Evolutionary conservation across 2,113 vertebrate species (phyloP).

Genomic region (Anoura caudifer): DNA sequence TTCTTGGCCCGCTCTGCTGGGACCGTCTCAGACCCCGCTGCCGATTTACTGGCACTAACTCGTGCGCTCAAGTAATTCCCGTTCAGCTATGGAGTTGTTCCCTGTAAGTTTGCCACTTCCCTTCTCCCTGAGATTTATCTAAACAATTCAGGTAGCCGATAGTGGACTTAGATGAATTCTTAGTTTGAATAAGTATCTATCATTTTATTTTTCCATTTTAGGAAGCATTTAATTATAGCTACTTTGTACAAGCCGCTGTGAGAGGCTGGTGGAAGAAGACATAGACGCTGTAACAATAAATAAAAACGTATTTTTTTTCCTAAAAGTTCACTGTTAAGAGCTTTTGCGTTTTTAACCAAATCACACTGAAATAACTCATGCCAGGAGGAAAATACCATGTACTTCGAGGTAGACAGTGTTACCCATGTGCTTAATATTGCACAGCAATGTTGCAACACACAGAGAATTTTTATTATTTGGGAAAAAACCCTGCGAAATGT

Average conservation of each 20-base stretch:
- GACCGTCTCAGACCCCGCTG: background rate
- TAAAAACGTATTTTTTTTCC: background rate
- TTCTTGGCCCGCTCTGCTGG: background rate
- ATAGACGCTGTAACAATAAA: background rate
- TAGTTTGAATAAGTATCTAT: background rate
- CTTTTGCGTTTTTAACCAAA: background rate
- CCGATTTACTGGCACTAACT: background rate
- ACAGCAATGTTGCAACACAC: background rate
- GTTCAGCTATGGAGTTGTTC: background rate
- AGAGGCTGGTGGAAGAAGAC: background rate
- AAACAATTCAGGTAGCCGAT: background rate
- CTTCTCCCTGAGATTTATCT: background rate
- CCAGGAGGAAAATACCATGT: background rate
- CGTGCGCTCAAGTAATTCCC: background rate
- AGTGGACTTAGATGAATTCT: background rate
- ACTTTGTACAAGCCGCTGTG: background rate
- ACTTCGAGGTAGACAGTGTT: background rate
- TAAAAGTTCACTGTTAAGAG: background rate
- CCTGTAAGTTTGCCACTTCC: background rate
- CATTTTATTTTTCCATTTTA: background rate
- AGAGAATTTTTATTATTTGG: background rate
- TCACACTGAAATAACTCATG: background rate
- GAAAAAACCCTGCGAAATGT: background rate
- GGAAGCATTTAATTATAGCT: background rate
- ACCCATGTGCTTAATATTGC: background rate